Conservation (phyloP, 2,888 invertebrate genomes). For the Pandemis heparana region DNA sequence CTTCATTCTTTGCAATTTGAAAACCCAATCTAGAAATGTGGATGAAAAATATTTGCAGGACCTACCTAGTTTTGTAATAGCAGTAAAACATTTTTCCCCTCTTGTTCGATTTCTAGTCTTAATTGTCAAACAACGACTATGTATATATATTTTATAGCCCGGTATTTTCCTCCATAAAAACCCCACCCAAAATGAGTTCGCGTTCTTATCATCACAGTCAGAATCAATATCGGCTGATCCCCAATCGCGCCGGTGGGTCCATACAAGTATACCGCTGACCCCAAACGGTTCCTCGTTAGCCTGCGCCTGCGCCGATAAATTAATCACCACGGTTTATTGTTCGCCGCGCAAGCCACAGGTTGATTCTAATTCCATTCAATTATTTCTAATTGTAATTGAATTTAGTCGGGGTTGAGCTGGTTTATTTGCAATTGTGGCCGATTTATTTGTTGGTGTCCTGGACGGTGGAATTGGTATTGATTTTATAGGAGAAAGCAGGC, state of each 20-base stretch:
- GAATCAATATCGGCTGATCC: constrained; percentile 49
- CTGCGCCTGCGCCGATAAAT: constrained; percentile 70
- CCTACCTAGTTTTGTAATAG: no score
- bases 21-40: no score
- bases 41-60: no score
- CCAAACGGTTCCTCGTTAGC: constrained; percentile 78
- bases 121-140: no score
- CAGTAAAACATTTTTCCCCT: no score
- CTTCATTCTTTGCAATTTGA: no score
- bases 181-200: constrained; percentile 27
- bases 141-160: background rate
- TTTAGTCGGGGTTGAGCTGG: constrained; percentile 31
- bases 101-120: no score
- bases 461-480: background rate
- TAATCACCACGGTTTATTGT: constrained; percentile 82
- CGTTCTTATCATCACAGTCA: constrained; percentile 35
- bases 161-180: constrained; percentile 8
- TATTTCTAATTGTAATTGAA: constrained; percentile 41
- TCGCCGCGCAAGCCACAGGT: constrained; percentile 61
- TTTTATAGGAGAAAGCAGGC: background rate
- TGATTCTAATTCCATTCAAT: constrained; percentile 50
- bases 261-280: constrained; percentile 65
- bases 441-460: constrained; percentile 25
- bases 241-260: constrained; percentile 60
- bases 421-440: constrained; percentile 37